These are phyloP conservation scores for Synanthedon formicaeformis DNA, from an alignment of 2,888 invertebrate genomes.

Conservation along the genomic window DNA sequence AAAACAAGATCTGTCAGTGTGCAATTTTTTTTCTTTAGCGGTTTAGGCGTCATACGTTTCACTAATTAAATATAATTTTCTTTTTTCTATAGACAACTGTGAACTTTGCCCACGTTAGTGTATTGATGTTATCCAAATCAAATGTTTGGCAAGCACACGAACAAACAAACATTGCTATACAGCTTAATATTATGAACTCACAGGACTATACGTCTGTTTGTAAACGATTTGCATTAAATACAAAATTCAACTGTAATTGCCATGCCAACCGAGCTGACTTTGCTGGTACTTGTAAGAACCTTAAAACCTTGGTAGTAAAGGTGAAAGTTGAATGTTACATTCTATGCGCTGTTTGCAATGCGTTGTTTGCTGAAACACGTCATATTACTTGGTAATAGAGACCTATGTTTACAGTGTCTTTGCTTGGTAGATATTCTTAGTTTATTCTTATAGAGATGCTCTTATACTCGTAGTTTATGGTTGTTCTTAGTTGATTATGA, in stretches of 20 bases:
- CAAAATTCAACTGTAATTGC: not conserved
- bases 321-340: not conserved
- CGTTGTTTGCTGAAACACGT: not conserved
- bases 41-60: no score
- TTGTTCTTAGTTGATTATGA: no score
- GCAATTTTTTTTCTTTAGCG: no score
- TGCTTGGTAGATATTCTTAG: no score
- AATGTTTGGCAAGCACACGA: slow-evolving; percentile 7
- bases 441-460: no score
- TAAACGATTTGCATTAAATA: slow-evolving; percentile 2
- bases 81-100: no score
- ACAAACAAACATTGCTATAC: not conserved
- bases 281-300: not conserved
- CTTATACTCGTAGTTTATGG: no score
- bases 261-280: not conserved
- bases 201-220: slow-evolving; percentile 3
- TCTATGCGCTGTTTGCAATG: not conserved
- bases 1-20: no score
- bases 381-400: not conserved
- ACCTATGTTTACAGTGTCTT: no score
- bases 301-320: not conserved
- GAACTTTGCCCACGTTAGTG: not conserved
- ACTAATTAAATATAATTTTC: no score
- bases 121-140: slow-evolving; percentile 6
- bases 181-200: slow-evolving; percentile 2